Base-by-base conservation (phyloP, 1,140 invertebrate genomes). In the Periplaneta americana region DNA sequence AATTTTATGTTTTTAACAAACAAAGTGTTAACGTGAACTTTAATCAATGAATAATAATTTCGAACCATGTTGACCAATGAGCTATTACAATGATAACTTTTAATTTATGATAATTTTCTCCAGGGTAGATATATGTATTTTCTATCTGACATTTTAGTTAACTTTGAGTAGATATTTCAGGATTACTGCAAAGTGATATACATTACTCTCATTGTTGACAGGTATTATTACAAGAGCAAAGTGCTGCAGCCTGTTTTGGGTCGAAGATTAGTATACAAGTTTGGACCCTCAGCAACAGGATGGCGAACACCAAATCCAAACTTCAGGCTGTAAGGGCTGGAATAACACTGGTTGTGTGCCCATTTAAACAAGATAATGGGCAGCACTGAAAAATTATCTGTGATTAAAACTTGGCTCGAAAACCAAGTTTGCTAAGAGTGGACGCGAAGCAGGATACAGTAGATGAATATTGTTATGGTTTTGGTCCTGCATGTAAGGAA, bases 181-280 rank as follows among this genome's bases (percentile, higher is more conserved):
- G 1, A 1, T 11, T 22, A 48, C 39, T 18, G 15, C 39, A 66
- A 66, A 22, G 31, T 77, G 31, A 34, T 5, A 6, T 78, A 74
- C 75, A 75, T 77, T 82, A 11, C n/a, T 18, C 13, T 75, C 22
- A 10, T 37, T 78, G 8, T 36, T 83, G 85, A 28, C 84, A 90
- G 89, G 85, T 92, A 93, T 86, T 92, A 92, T 84, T 92, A 92
- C 86, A 91, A 91, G 84, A 89, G 90, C 83, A 88, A 91, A 81
- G 91, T 92, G 48, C 87, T 92, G 81, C 88, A 91, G 79, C 88
- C 91, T 57, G 91, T 92, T 9, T 88, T 91, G 83, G 91, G 91
- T 6, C 85, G 91, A 36, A 86, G 91, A 35, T 85, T 92, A 75
- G 91, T 92, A 10, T 92, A 92, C 88, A 92, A 91, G 84, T 92